Conservation (phyloP, 1,140 invertebrate genomes). For the Druon quercuslanigerum region DNA sequence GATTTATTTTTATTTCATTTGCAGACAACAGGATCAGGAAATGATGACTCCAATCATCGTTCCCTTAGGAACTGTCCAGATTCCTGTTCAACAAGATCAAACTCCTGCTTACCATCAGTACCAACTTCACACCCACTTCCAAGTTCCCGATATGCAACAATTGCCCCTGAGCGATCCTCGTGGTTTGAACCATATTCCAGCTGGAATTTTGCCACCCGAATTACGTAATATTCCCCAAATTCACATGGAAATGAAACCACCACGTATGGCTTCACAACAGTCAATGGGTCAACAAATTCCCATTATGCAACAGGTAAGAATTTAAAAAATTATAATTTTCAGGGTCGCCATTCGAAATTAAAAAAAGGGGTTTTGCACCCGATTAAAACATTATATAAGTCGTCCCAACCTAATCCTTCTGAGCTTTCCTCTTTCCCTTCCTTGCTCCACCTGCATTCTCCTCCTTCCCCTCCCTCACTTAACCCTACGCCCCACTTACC, state of each 20-base stretch:
- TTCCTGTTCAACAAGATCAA: conserved; percentile 68
- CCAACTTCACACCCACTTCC: conserved; percentile 68
- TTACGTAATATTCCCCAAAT: conserved; percentile 65
- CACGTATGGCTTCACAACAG: conserved; percentile 58
- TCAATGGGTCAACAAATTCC: conserved; percentile 50
- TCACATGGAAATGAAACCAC: conserved; percentile 66
- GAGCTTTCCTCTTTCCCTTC: too few relatives aligned
- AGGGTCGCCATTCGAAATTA: too few relatives aligned
- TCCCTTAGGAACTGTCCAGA: conserved; percentile 70
- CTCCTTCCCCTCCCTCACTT: too few relatives aligned
- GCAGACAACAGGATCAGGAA: conserved; percentile 67
- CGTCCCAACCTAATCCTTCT: too few relatives aligned
- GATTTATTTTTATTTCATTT: conserved; percentile 7
- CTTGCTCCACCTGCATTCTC: too few relatives aligned
- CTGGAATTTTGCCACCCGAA: conserved; percentile 59
- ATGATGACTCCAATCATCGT: conserved; percentile 73
- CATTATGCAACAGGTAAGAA: conserved; percentile 32
- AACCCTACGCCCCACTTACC: too few relatives aligned
- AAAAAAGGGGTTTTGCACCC: too few relatives aligned
- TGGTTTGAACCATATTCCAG: conserved; percentile 64
- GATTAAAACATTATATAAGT: too few relatives aligned
- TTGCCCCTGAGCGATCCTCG: conserved; percentile 65
- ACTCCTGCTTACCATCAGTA: conserved; percentile 64
- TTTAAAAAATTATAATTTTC: not conserved
- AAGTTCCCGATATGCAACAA: conserved; percentile 69